phyloP scores from a whole-genome alignment of 2,797 vertebrate species.

The Glyptemys insculpta region DNA sequence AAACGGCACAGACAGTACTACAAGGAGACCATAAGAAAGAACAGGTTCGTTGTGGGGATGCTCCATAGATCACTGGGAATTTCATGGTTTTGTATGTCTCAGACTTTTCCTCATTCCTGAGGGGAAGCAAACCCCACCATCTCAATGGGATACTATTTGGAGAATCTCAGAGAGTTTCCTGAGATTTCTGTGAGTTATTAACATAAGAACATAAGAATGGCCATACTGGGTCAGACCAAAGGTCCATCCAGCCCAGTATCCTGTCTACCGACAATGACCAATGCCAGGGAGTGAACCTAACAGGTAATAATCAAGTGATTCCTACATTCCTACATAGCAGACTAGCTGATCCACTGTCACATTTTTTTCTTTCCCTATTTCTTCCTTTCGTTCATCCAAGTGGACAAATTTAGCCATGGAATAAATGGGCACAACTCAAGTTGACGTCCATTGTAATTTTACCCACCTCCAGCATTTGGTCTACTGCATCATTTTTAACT shows the following conservation, averaged over 20 bases:
- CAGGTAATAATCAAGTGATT: no score
- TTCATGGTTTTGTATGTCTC: not conserved
- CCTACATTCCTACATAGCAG: no score
- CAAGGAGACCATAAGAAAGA: not conserved
- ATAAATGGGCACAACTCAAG: not conserved
- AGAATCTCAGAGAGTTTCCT: not conserved
- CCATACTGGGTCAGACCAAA: no score
- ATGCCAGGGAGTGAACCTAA: no score
- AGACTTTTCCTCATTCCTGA: not conserved
- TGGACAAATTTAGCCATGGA: not conserved
- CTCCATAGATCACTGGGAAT: not conserved
- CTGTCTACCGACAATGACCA: no score
- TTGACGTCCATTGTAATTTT: not conserved
- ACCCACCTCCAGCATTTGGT: not conserved
- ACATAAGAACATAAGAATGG: no score
- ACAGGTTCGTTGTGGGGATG: fast-evolving
- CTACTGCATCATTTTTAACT: fast-evolving
- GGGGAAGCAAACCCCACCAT: not conserved
- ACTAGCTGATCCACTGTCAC: not conserved
- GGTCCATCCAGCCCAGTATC: no score
- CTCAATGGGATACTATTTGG: not conserved
- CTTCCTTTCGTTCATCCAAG: not conserved
- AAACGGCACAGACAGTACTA: not conserved
- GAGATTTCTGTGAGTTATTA: not conserved
- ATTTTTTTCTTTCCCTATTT: not conserved